A percentile compares a stretch with the other conserved stretches of the same genome.
These are phyloP conservation scores for Condylura cristata DNA, from an alignment of 2,113 vertebrate species.

Conservation along the genomic window DNA sequence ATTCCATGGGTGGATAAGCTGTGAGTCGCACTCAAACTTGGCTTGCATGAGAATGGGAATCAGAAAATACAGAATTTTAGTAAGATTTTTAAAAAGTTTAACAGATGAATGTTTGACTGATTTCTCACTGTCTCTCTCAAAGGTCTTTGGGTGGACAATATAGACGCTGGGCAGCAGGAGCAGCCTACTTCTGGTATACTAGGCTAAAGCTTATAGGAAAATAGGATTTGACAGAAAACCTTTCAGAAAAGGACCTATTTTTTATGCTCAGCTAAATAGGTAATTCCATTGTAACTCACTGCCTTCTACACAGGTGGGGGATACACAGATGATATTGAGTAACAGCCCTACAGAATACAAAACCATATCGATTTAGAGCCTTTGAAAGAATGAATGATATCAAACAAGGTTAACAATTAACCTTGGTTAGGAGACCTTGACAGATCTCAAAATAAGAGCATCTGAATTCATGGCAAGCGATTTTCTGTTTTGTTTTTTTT, in stretches of 20 bases:
- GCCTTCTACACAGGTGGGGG: not conserved
- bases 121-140: not conserved
- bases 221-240: not conserved
- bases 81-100: not conserved
- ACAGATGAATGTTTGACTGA: not conserved
- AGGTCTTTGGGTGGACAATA: not conserved
- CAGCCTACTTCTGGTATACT: not conserved
- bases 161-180: not conserved
- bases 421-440: not conserved
- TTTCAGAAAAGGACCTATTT: not conserved
- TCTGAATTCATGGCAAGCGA: not conserved
- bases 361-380: not conserved
- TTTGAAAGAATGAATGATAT: not conserved
- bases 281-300: not conserved
- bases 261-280: not conserved
- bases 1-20: not conserved
- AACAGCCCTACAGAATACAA: not conserved
- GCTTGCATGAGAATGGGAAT: not conserved
- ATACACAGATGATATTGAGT: not conserved
- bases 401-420: slow-evolving; percentile 47
- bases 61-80: not conserved
- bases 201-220: slow-evolving; percentile 23
- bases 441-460: slow-evolving; percentile 20
- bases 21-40: not conserved
- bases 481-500: too few relatives aligned